Conservation (phyloP, 2,113 vertebrate species). For the Sylvietta virens region DNA sequence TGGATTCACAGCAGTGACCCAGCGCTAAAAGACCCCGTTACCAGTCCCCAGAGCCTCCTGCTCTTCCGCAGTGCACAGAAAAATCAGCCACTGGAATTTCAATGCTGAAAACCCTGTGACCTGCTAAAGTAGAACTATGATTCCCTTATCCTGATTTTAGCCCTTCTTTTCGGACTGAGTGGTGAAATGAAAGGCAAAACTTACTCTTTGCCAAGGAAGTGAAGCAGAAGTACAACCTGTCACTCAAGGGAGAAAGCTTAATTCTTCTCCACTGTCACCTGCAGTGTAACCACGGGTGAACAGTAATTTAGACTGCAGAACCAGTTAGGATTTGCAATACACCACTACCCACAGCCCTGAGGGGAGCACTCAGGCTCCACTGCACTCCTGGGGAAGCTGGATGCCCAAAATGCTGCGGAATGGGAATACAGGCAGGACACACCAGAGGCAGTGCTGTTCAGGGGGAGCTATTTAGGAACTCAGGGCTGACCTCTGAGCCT, state of each 20-base stretch:
- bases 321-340: background rate
- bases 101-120: background rate
- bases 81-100: background rate
- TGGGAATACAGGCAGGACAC: background rate
- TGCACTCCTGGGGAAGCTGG: background rate
- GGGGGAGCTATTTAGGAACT: background rate
- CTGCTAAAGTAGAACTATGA: background rate
- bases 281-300: background rate
- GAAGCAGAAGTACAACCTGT: background rate
- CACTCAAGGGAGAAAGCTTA: background rate
- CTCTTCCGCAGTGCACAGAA: background rate
- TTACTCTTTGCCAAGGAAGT: background rate
- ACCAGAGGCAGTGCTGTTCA: background rate
- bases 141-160: background rate
- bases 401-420: background rate
- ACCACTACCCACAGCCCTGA: background rate
- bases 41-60: background rate
- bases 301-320: background rate
- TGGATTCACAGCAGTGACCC: background rate
- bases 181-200: background rate
- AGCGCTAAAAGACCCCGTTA: background rate
- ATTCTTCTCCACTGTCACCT: background rate
- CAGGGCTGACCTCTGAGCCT: background rate
- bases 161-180: background rate
- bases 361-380: fast-evolving